These are phyloP conservation scores for Myxocyprinus asiaticus DNA, from an alignment of 2,113 vertebrate genomes.

Conservation along the genomic window DNA sequence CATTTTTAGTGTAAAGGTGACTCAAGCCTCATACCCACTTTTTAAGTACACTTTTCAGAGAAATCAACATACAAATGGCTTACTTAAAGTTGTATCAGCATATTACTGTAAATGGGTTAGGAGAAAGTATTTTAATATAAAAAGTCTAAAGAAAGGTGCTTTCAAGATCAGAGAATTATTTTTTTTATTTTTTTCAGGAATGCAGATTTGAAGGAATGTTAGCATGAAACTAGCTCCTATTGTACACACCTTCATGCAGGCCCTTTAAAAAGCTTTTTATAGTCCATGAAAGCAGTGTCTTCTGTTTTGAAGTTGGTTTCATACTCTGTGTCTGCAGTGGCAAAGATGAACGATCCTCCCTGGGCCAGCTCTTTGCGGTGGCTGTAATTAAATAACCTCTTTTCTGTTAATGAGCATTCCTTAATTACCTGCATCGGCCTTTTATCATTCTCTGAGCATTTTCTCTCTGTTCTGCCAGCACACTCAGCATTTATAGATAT, in stretches of 20 bases:
- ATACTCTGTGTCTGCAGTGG: neutral
- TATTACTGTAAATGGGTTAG: too few species aligned
- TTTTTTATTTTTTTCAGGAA: too few species aligned
- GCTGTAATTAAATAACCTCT: conserved; percentile 42
- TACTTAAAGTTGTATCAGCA: too few species aligned
- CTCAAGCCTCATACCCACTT: too few species aligned
- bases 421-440: conserved; percentile 38
- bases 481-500: neutral
- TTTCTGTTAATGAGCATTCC: conserved; percentile 37
- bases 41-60: too few species aligned
- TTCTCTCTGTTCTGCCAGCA: neutral
- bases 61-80: too few species aligned
- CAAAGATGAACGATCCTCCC: conserved; percentile 20
- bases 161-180: too few species aligned
- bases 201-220: neutral
- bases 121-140: too few species aligned
- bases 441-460: conserved; percentile 2
- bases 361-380: neutral
- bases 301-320: conserved; percentile 22
- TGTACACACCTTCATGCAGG: neutral
- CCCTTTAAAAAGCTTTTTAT: neutral
- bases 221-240: neutral
- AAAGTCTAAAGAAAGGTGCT: too few species aligned
- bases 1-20: too few species aligned
- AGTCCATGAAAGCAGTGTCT: neutral